Conservation (phyloP, 2,113 vertebrate genomes). For the Elachura formosa region DNA sequence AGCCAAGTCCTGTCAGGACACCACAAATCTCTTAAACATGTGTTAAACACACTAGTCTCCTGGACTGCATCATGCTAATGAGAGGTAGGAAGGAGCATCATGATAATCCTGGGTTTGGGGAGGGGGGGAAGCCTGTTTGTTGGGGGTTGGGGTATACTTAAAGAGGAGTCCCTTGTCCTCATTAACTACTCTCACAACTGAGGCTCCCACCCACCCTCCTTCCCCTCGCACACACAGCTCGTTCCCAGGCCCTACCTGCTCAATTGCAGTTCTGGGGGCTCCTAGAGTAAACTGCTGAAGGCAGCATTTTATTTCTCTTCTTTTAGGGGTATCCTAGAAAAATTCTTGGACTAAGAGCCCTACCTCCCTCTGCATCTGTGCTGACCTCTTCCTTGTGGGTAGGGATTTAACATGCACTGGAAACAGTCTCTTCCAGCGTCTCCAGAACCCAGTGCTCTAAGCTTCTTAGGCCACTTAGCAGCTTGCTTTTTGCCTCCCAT, state of each 20-base stretch:
- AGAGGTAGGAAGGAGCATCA: background rate
- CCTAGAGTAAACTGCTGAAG: background rate
- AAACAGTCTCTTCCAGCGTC: background rate
- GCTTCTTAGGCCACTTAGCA: constrained; percentile 26
- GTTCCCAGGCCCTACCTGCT: background rate
- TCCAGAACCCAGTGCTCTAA: background rate
- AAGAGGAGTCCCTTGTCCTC: background rate
- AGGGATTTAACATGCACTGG: background rate
- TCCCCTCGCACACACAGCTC: background rate
- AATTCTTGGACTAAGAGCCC: background rate
- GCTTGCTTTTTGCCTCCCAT: background rate
- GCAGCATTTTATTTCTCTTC: background rate
- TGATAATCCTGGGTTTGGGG: background rate
- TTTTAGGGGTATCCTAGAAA: background rate
- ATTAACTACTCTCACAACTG: background rate
- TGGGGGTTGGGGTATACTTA: background rate
- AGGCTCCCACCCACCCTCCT: background rate
- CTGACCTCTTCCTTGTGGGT: background rate
- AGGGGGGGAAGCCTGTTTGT: background rate
- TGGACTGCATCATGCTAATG: background rate
- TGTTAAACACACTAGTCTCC: background rate
- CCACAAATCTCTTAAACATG: background rate
- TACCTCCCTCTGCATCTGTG: background rate
- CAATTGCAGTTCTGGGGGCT: background rate
- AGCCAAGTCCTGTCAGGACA: background rate